phyloP scores from a whole-genome alignment of 2,888 invertebrate genomes.

The Cancer borealis region DNA sequence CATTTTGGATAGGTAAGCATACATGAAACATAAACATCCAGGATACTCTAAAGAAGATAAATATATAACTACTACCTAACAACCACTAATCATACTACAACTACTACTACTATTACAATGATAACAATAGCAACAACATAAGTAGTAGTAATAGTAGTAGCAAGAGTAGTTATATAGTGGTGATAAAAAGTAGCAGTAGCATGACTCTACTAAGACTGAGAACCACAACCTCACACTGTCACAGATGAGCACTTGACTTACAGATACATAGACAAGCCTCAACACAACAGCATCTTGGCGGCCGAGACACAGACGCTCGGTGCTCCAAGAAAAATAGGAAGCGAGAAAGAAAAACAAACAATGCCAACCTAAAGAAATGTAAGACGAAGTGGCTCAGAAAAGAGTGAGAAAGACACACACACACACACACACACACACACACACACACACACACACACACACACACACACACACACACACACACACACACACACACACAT shows the following conservation, averaged over 20 bases:
- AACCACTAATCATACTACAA: too few relatives aligned
- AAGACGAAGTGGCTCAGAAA: conserved; percentile 11
- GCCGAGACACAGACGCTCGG: background rate
- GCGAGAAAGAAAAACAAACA: conserved; percentile 19
- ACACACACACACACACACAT: conserved; percentile 33
- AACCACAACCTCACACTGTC: background rate
- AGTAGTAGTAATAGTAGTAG: background rate
- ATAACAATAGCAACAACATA: background rate
- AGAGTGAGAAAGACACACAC: background rate
- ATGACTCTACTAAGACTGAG: background rate
- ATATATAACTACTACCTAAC: too few relatives aligned
- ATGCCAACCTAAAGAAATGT: background rate
- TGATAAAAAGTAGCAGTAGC: background rate
- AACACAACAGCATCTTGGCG: background rate
- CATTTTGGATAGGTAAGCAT: too few relatives aligned
- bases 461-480: conserved; percentile 8
- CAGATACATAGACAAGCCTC: background rate
- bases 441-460: background rate
- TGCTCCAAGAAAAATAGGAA: conserved; percentile 42
- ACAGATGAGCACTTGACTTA: background rate
- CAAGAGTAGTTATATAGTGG: background rate
- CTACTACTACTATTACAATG: too few relatives aligned
- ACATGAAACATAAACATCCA: too few relatives aligned
- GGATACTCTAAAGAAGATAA: too few relatives aligned
- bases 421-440: conserved; percentile 43